phyloP scores from a whole-genome alignment of 1,140 invertebrate species.

The Leptoteleia sp. region DNA sequence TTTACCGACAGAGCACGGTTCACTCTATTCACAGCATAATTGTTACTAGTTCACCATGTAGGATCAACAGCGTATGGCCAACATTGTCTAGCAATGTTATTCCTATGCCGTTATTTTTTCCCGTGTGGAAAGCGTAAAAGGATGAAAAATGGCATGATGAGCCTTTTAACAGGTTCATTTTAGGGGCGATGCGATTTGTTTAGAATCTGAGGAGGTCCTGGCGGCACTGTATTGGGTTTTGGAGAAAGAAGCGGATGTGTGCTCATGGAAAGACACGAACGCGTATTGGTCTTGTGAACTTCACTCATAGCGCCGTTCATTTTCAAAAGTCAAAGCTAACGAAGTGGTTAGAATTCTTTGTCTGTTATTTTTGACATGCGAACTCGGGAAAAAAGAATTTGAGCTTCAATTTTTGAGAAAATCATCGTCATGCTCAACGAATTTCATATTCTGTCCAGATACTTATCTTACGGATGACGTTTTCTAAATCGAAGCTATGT shows the following conservation, averaged over 20 bases:
- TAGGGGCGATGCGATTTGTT: slow-evolving; percentile 48
- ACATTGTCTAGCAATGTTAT: too few relatives aligned
- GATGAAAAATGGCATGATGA: slow-evolving; percentile 53
- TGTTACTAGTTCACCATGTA: too few relatives aligned
- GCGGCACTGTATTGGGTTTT: slow-evolving; percentile 28
- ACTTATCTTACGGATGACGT: too few relatives aligned
- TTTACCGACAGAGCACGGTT: too few relatives aligned
- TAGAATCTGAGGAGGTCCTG: slow-evolving; percentile 51
- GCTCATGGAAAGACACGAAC: slow-evolving; percentile 35
- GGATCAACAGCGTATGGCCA: too few relatives aligned
- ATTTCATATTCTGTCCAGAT: not conserved
- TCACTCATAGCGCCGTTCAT: slow-evolving; percentile 46
- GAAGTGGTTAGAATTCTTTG: slow-evolving; percentile 32
- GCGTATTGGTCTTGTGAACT: slow-evolving; percentile 45
- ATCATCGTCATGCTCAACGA: slow-evolving; percentile 5
- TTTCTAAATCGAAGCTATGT: too few relatives aligned
- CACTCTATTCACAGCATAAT: too few relatives aligned
- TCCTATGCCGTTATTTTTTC: too few relatives aligned
- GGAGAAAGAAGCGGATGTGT: slow-evolving; percentile 59
- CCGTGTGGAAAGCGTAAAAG: too few relatives aligned
- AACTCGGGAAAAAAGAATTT: slow-evolving; percentile 26
- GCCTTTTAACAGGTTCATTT: slow-evolving; percentile 56
- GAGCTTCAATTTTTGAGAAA: slow-evolving; percentile 21
- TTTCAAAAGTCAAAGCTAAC: slow-evolving; percentile 51
- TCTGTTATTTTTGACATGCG: slow-evolving; percentile 29